phyloP scores from a whole-genome alignment of 2,113 vertebrate genomes.

The Corapipo altera region DNA sequence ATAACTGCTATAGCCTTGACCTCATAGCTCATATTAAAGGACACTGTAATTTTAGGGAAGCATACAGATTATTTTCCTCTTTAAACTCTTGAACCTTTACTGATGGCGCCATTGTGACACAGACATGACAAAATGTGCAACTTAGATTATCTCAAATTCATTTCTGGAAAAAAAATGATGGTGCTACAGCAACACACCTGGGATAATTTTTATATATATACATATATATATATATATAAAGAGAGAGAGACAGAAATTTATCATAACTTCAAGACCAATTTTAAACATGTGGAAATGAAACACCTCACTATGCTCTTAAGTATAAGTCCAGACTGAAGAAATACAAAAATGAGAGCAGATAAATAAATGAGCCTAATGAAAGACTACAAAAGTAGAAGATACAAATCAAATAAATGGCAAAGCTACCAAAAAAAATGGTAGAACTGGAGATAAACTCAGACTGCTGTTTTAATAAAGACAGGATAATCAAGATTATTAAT shows the following conservation, averaged over 20 bases:
- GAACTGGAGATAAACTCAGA: neutral
- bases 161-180: neutral
- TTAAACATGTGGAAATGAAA: conserved; percentile 31
- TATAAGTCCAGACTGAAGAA: neutral
- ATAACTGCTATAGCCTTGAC: neutral
- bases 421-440: neutral
- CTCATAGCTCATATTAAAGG: neutral
- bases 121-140: neutral
- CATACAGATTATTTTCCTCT: neutral
- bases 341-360: neutral
- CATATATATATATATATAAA: neutral
- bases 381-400: neutral
- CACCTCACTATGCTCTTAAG: neutral
- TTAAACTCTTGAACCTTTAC: neutral
- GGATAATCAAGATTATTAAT: neutral
- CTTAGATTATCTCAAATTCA: neutral
- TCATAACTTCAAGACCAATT: neutral
- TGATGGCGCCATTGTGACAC: neutral
- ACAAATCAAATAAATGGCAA: neutral
- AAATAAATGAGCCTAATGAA: neutral
- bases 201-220: neutral
- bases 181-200: neutral
- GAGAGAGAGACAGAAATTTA: neutral
- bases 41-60: neutral
- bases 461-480: neutral